Conservation (phyloP, 2,797 vertebrate species). For the Brotula barbata region DNA sequence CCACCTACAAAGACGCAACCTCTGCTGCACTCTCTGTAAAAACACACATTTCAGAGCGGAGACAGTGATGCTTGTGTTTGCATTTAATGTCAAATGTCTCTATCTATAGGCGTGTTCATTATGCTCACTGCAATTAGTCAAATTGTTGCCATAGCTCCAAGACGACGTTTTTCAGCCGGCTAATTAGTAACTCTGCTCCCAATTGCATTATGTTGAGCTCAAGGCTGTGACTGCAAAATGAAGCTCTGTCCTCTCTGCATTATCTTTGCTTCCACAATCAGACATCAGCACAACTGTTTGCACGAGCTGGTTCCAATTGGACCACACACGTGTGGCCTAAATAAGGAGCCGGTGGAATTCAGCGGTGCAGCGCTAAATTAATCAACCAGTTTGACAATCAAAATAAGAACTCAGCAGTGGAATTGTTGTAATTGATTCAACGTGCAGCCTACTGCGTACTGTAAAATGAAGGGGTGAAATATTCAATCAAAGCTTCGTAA, state of each 20-base stretch:
- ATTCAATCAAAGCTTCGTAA: too few relatives aligned
- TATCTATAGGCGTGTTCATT: constrained; percentile 23
- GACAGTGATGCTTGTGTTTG: constrained; percentile 33
- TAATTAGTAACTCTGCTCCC: constrained; percentile 30
- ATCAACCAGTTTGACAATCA: too few relatives aligned
- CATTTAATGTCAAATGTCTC: constrained; percentile 37
- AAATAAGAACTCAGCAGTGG: too few relatives aligned
- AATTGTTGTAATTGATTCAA: too few relatives aligned
- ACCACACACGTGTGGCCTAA: too few relatives aligned
- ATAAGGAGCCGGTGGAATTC: too few relatives aligned
- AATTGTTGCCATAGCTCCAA: constrained; percentile 24
- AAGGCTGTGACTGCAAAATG: constrained; percentile 32
- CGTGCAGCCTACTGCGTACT: too few relatives aligned
- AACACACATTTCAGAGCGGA: constrained; percentile 1
- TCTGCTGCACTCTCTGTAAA: background rate
- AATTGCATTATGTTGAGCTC: constrained; percentile 33
- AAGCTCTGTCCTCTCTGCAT: constrained; percentile 26
- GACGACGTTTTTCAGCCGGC: constrained; percentile 23
- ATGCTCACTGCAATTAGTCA: constrained; percentile 41
- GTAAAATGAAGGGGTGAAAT: too few relatives aligned
- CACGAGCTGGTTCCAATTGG: background rate
- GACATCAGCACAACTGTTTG: constrained; percentile 6
- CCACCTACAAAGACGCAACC: constrained; percentile 10
- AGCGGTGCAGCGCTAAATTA: too few relatives aligned
- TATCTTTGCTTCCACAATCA: constrained; percentile 21